phyloP scores from a whole-genome alignment of 1,140 invertebrate species.

The Cylas formicarius region DNA sequence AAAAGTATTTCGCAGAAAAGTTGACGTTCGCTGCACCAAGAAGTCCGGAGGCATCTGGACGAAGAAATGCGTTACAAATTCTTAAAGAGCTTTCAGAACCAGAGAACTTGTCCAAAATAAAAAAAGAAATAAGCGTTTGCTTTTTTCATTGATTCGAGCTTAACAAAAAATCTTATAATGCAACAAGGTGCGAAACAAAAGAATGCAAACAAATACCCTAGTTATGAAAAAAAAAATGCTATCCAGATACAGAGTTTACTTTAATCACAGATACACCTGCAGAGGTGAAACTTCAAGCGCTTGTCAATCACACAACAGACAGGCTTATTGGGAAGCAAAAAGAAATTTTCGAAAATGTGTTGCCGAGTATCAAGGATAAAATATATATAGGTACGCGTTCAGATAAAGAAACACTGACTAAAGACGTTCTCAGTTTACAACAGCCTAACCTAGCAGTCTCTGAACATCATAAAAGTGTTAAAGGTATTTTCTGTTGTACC shows the following conservation, averaged over 20 bases:
- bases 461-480: no score
- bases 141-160: background rate
- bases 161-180: background rate
- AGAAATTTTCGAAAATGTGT: background rate
- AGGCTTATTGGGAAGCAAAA: constrained; percentile 5
- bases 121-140: constrained; percentile 3
- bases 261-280: no score
- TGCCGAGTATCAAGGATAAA: background rate
- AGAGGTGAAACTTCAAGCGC: background rate
- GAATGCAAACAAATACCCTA: no score
- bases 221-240: no score
- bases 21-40: background rate
- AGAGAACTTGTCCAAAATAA: constrained; percentile 1
- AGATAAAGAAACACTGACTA: constrained; percentile 2
- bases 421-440: constrained; percentile 4
- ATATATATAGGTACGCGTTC: constrained; percentile 1
- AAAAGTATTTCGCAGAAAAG: no score
- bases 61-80: no score
- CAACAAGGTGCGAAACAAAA: no score
- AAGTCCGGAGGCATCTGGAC: no score
- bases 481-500: no score
- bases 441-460: no score
- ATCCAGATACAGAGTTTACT: no score
- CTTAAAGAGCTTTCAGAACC: no score
- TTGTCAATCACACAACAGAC: constrained; percentile 7